Conservation (phyloP, 1,140 invertebrate species). For the Polyergus mexicanus region DNA sequence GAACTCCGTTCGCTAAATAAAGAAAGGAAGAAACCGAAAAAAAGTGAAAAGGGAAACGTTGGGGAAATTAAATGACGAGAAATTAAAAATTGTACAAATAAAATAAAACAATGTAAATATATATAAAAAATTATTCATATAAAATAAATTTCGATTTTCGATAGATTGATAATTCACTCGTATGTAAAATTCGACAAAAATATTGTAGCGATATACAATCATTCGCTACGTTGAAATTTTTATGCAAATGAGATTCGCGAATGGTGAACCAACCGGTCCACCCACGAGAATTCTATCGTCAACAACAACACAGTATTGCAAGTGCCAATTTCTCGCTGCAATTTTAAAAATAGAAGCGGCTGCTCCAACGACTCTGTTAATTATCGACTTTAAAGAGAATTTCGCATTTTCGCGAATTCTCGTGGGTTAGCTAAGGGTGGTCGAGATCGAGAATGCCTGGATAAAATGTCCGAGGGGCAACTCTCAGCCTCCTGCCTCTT, state of each 20-base stretch:
- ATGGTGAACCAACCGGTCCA: neutral
- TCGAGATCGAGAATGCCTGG: neutral
- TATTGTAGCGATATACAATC: neutral
- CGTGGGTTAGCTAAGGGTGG: neutral
- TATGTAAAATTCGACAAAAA: neutral
- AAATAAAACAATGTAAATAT: neutral
- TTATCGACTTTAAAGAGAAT: neutral
- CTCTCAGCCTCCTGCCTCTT: neutral
- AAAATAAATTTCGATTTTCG: neutral
- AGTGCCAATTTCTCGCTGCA: neutral
- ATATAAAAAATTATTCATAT: neutral
- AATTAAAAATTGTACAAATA: neutral
- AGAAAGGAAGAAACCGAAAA: conserved; percentile 68
- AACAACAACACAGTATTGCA: neutral
- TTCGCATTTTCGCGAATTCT: neutral
- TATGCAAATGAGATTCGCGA: neutral
- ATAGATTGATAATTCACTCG: neutral
- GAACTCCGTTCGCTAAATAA: conserved; percentile 82
- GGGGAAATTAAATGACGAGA: neutral
- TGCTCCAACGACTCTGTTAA: neutral
- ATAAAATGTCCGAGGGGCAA: conserved; percentile 14
- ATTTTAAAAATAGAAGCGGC: neutral
- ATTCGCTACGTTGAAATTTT: neutral
- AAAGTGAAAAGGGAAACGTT: neutral
- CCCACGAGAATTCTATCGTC: neutral